phyloP scores from a whole-genome alignment of 2,113 vertebrate genomes.

The Oplegnathus fasciatus region DNA sequence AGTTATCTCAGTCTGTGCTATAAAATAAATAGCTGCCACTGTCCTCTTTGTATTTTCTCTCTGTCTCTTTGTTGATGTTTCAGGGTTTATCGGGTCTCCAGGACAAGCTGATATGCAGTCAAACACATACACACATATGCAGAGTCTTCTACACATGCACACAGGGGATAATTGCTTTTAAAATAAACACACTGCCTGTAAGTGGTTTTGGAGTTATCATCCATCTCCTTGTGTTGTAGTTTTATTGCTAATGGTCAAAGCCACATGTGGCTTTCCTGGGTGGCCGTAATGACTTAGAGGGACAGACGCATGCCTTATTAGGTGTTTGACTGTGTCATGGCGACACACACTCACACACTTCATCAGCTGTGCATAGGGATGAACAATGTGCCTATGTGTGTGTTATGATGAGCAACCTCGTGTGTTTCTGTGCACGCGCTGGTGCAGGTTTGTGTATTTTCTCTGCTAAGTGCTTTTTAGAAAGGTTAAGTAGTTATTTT shows the following conservation, averaged over 20 bases:
- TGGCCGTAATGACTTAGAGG: conserved; percentile 17
- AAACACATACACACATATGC: conserved; percentile 17
- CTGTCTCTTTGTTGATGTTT: conserved; percentile 37
- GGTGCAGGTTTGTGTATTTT: conserved; percentile 33
- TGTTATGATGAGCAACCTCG: background rate
- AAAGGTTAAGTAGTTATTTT: conserved; percentile 63
- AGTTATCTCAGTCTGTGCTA: conserved; percentile 11
- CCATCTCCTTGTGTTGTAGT: conserved; percentile 29
- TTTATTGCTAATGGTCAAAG: conserved; percentile 12
- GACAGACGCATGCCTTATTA: conserved; percentile 42
- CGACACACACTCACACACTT: background rate
- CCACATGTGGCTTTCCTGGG: conserved; percentile 17
- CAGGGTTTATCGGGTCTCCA: conserved; percentile 37
- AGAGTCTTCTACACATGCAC: background rate
- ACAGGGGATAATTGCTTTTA: conserved; percentile 29
- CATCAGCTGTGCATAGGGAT: conserved; percentile 4
- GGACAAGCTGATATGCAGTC: background rate
- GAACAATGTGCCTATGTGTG: conserved; percentile 2
- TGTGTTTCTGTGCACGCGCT: background rate
- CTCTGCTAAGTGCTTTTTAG: conserved; percentile 14
- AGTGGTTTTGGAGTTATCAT: conserved; percentile 45
- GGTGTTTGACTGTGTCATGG: conserved; percentile 19
- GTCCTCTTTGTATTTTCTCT: background rate
- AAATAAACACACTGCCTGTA: conserved; percentile 11
- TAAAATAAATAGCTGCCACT: background rate